Evolutionary conservation across 2,113 vertebrate species (phyloP), one percentile per base, ranked within the genome.

Genomic region (Talpa occidentalis): DNA sequence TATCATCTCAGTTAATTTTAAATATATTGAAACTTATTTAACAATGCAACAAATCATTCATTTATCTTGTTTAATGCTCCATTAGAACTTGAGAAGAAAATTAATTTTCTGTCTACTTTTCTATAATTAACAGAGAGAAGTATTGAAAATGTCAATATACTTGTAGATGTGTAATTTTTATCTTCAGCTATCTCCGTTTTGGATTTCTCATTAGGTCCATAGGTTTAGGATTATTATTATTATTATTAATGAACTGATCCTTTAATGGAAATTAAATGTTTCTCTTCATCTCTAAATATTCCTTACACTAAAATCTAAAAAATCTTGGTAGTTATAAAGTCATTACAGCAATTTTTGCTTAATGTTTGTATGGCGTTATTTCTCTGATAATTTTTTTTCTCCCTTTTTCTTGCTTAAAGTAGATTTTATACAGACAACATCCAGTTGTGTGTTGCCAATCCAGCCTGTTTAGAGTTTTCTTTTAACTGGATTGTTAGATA

Each of bases 21-120:
- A 94, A 89, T 92, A 52, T 21, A 72, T 4, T 72, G 32, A 84
- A 10, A 69, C 17, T 87, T 87, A 49, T 69, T 89, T 74, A 80
- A 6, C 69, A 3, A 35, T 30, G 1, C 19, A 84, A 54, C 5
- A 78, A 35, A 59, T 88, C 15, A 91, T 59, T 12, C 19, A 91
- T 59, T 12, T 77, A 26, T 79, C 10, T 70, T 85, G 5, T 79
- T 64, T 11, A 74, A 32, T 70, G 15, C 10, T 84, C 16, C 32
- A 42, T 59, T 56, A 80, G 52, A 52, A 40, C 28, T 47, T 85
- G 72, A 70, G 56, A 96, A 44, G 1, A 88, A 73, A 60, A 42
- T 28, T 83, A 52, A 32, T 28, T 79, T 62, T 64, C 10, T 62
- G 3, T 35, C 3, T 35, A 15, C 4, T 40, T 72, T 86, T 47